A percentile compares a stretch with the other conserved stretches of the same genome.
phyloP scores from a whole-genome alignment of 2,888 invertebrate genomes.

The Acleris emargana region DNA sequence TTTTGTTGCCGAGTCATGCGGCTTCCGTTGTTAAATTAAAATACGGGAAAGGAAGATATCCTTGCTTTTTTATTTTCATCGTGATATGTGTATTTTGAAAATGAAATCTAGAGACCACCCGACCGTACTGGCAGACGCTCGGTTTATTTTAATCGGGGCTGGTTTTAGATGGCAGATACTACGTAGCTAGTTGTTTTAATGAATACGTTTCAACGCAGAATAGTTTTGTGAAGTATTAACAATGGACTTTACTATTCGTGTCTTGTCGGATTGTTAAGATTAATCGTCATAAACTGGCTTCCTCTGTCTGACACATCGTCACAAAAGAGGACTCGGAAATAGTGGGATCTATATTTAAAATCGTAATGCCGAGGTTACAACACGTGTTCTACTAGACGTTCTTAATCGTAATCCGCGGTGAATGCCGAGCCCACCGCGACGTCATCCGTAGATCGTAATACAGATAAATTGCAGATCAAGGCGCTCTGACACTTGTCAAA shows the following conservation, averaged over 20 bases:
- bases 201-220: constrained; percentile 15
- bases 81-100: constrained; percentile 48
- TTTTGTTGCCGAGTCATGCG: constrained; percentile 75
- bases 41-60: constrained; percentile 67
- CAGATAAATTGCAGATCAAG: constrained; percentile 65
- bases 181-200: constrained; percentile 17
- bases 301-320: constrained; percentile 16
- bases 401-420: constrained; percentile 57
- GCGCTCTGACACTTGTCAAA: constrained; percentile 46
- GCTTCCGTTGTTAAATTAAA: constrained; percentile 80
- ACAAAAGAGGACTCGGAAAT: constrained; percentile 28
- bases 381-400: constrained; percentile 42
- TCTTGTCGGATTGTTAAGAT: constrained; percentile 21
- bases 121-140: constrained; percentile 51
- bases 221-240: constrained; percentile 19
- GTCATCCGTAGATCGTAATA: constrained; percentile 60
- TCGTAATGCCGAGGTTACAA: constrained; percentile 33
- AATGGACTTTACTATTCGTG: constrained; percentile 12
- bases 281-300: constrained; percentile 22
- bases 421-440: constrained; percentile 51
- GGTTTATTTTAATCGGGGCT: constrained; percentile 36
- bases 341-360: constrained; percentile 32
- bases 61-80: constrained; percentile 57
- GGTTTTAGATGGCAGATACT: constrained; percentile 35
- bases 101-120: constrained; percentile 58